Evolutionary conservation across 2,888 invertebrate species (phyloP).

Genomic region (Desoria tigrina): DNA sequence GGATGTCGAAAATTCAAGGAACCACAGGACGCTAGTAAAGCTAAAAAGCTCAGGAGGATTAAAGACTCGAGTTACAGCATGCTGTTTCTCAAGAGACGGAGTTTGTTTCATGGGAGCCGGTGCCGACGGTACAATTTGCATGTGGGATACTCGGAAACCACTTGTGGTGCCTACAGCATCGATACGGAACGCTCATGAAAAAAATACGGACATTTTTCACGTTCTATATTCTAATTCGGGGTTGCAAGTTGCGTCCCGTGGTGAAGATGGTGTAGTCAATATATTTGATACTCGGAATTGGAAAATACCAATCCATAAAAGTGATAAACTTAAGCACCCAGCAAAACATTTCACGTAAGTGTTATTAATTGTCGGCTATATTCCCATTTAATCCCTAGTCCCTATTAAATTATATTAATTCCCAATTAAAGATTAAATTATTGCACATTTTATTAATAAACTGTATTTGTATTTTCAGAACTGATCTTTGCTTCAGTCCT

Average conservation of each 20-base stretch:
- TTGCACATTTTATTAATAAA: neutral
- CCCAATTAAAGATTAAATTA: no score
- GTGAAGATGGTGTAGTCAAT: slow-evolving; percentile 90
- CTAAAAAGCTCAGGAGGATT: slow-evolving; percentile 82
- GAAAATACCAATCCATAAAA: slow-evolving; percentile 71
- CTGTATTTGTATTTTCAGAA: slow-evolving; percentile 60
- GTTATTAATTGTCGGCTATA: neutral
- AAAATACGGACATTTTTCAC: slow-evolving; percentile 77
- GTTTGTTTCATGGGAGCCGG: slow-evolving; percentile 88
- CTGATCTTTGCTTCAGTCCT: slow-evolving; percentile 78
- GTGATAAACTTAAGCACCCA: slow-evolving; percentile 66
- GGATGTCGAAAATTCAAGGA: slow-evolving; percentile 77
- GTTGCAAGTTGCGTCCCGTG: slow-evolving; percentile 73
- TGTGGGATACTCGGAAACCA: slow-evolving; percentile 93
- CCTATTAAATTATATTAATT: no score
- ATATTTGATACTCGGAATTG: slow-evolving; percentile 89
- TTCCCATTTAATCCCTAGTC: slow-evolving; percentile 2
- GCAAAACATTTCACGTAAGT: slow-evolving; percentile 70
- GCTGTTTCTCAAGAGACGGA: slow-evolving; percentile 81
- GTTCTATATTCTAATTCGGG: slow-evolving; percentile 87
- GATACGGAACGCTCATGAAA: slow-evolving; percentile 76
- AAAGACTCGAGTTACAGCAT: slow-evolving; percentile 80
- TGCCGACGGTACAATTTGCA: slow-evolving; percentile 90
- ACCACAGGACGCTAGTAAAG: slow-evolving; percentile 81
- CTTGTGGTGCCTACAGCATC: slow-evolving; percentile 62